Conservation (phyloP, 2,888 invertebrate species). For the Stramonita haemastoma region DNA sequence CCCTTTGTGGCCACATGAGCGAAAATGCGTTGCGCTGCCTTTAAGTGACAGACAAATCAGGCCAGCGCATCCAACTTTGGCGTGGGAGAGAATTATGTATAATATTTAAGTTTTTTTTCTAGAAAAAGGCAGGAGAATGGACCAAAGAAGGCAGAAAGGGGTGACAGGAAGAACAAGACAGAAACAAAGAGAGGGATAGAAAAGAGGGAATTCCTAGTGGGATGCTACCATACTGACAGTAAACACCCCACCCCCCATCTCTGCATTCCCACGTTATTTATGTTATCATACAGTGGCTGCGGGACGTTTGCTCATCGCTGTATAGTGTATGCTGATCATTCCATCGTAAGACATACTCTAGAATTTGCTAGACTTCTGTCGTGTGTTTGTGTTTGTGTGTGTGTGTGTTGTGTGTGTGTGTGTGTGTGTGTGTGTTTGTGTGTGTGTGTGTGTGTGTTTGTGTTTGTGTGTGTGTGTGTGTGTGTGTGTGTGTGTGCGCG, state of each 20-base stretch:
- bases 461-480: neutral
- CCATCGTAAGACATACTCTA: too few species aligned
- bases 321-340: too few species aligned
- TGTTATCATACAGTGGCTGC: too few species aligned
- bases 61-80: too few species aligned
- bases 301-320: too few species aligned
- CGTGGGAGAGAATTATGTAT: too few species aligned
- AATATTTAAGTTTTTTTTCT: too few species aligned
- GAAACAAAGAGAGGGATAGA: neutral
- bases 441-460: neutral
- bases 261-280: neutral
- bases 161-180: neutral
- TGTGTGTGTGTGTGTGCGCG: constrained; percentile 20
- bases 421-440: constrained; percentile 17
- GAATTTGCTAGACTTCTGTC: neutral
- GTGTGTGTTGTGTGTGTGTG: constrained; percentile 9
- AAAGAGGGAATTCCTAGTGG: neutral
- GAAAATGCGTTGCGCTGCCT: too few species aligned
- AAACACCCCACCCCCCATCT: neutral
- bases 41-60: too few species aligned
- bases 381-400: constrained; percentile 8
- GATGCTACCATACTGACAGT: neutral
- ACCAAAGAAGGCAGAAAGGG: neutral
- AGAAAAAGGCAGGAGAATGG: neutral
- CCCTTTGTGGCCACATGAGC: too few species aligned